A percentile compares a stretch with the other conserved stretches of the same genome.
phyloP scores from a whole-genome alignment of 2,888 invertebrate species.

The Rotaria macrura region DNA sequence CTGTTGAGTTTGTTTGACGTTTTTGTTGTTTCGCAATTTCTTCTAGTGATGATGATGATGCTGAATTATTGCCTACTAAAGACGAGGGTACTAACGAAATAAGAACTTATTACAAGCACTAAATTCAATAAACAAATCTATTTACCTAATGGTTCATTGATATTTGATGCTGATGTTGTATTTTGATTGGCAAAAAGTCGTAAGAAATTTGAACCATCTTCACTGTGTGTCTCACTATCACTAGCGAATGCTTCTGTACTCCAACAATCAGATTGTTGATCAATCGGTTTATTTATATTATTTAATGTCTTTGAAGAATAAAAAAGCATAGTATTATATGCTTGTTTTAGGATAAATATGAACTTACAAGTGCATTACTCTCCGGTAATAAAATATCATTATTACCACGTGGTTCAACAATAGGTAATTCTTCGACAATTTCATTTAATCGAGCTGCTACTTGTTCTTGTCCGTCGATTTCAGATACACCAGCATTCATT shows the following conservation, averaged over 20 bases:
- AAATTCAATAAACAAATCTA: not conserved
- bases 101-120: not conserved
- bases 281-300: not conserved
- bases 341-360: too few relatives aligned
- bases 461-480: constrained; percentile 81
- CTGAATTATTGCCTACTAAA: too few relatives aligned
- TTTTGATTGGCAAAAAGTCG: not conserved
- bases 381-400: not conserved
- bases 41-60: not conserved
- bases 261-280: constrained; percentile 67
- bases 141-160: not conserved
- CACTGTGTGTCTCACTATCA: constrained; percentile 68
- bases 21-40: not conserved
- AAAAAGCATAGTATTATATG: too few relatives aligned
- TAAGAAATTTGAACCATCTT: not conserved
- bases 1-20: too few relatives aligned
- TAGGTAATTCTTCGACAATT: constrained; percentile 26
- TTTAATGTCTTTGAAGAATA: not conserved
- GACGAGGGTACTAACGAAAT: not conserved
- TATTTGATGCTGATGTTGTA: not conserved
- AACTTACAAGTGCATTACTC: not conserved
- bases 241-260: constrained; percentile 93
- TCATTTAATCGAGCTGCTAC: constrained; percentile 53
- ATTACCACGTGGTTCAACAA: not conserved
- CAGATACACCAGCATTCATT: constrained; percentile 79